Evolutionary conservation across 2,113 vertebrate species (phyloP).

Genomic region (Cryptoleucopteryx plumbea): DNA sequence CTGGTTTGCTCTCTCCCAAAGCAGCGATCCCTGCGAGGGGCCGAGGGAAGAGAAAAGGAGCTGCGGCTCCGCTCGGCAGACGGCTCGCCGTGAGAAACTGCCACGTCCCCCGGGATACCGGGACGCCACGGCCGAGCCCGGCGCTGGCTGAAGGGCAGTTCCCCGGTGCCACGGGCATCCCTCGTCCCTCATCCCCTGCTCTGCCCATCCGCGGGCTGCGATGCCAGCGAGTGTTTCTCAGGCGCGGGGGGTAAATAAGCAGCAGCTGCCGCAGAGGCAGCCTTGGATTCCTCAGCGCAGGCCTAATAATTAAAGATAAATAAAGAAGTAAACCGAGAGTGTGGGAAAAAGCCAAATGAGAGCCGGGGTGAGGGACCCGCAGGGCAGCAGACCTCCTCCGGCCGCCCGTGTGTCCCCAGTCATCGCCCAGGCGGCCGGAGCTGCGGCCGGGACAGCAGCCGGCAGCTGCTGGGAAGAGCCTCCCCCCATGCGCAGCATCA

Average conservation of each 20-base stretch:
- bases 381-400: background rate
- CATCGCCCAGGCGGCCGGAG: background rate
- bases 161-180: accelerated
- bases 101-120: accelerated
- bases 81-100: accelerated
- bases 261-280: background rate
- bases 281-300: background rate
- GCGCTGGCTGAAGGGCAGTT: background rate
- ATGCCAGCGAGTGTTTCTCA: background rate
- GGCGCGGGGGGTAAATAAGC: background rate
- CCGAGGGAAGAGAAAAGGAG: background rate
- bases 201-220: background rate
- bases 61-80: accelerated
- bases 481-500: background rate
- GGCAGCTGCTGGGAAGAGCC: background rate
- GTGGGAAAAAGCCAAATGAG: background rate
- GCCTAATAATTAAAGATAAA: slow-evolving; percentile 23
- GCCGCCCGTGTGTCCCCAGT: background rate
- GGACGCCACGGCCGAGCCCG: accelerated
- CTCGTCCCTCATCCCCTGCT: background rate
- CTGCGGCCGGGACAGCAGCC: accelerated
- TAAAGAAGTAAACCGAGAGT: background rate
- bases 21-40: background rate
- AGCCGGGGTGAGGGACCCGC: background rate
- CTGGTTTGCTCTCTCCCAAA: background rate